Base-by-base conservation (phyloP, 2,113 vertebrate species). In the Antigone vipio region DNA sequence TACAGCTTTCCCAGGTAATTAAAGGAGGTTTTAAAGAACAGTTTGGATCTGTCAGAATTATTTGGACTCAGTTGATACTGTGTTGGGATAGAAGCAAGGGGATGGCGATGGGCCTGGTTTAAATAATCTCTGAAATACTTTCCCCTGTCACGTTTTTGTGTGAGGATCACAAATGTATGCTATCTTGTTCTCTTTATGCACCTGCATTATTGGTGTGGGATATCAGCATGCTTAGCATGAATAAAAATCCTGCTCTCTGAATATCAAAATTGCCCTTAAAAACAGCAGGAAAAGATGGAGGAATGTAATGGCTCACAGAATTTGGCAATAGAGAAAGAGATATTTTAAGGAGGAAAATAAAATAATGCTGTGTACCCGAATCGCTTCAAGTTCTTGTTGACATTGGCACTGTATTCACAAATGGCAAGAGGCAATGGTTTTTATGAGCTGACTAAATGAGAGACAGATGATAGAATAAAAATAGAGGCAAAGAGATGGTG, bases 381-480 rank as follows among this genome's bases (percentile, higher is more conserved):
- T 95, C 69, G 42, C 45, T 89, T 94, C 17, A 93, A 81, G 52
- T 93, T 92, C 69, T 77, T 90, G 82, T 93, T 93, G 95, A 87
- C 20, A 20, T 81, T 96, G 95, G 85, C 88, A n/a, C 19, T 72
- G 49, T 60, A 44, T 75, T 89, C 68, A 73, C 35, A 91, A 81
- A 87, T 87, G 73, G 88, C 92, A 91, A 91, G 76, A 93, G 56
- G 88, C 79, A 75, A 8, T 17, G 4, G 38, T 52, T 95, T 92
- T 92, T 91, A 74, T 91, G 69, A 95, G 84, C 76, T 87, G 72
- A 72, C 80, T 92, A 95, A 96, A 92, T 87, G 62, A 91, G 76
- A 92, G 35, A 82, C 93, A 97, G 89, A 97, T 95, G 76, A 89
- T 72, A 86, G 59, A 86, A 81, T 82, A 89, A 93, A 96, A 93